A percentile compares a stretch with the other conserved stretches of the same genome.
Conservation (phyloP, 2,888 invertebrate species). For the Drosophila anceps region DNA sequence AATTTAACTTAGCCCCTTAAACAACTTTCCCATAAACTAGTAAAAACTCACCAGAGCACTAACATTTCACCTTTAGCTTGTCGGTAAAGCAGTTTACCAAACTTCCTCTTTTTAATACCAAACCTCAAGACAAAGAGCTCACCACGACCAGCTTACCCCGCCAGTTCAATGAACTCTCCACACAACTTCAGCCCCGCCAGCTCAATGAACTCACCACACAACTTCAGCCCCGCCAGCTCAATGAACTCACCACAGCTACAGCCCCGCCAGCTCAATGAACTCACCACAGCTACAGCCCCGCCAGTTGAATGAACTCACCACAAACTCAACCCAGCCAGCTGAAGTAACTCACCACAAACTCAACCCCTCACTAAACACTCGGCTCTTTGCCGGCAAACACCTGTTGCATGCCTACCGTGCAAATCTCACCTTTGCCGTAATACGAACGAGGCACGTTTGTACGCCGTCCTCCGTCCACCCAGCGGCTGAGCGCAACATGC, state of each 20-base stretch:
- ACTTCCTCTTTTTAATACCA: background rate
- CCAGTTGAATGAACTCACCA: no score
- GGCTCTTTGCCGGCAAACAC: conserved; percentile 54
- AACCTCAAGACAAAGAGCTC: background rate
- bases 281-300: no score
- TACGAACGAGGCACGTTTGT: background rate
- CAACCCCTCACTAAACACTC: background rate
- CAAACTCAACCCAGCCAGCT: no score
- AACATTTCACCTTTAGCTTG: background rate
- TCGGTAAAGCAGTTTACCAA: conserved; percentile 27
- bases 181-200: background rate
- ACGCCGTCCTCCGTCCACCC: no score
- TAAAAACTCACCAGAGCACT: background rate
- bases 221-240: no score
- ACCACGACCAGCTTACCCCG: background rate
- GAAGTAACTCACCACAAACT: background rate
- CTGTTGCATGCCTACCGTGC: conserved; percentile 49
- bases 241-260: no score
- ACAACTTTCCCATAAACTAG: background rate
- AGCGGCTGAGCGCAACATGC: conserved; percentile 33
- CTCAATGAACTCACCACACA: background rate
- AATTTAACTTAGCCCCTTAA: background rate
- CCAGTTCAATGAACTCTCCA: background rate
- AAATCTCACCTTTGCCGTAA: conserved; percentile 3
- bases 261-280: background rate